A percentile compares a stretch with the other conserved stretches of the same genome.
Evolutionary conservation across 2,797 vertebrate species (phyloP).

Genomic region (Anolis apletophallus): DNA sequence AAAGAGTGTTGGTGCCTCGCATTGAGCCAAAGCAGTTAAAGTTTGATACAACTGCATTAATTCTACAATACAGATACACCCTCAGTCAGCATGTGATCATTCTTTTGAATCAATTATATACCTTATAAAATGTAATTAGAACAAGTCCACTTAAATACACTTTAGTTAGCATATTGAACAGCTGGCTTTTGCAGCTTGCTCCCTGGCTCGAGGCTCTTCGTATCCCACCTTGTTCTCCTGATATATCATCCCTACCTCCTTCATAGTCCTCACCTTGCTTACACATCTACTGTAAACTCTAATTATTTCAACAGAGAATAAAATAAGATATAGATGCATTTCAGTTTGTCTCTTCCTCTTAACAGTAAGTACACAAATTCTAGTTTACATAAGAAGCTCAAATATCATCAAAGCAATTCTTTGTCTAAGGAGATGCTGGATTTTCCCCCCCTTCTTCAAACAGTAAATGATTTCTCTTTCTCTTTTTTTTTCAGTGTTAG

Average conservation of each 20-base stretch:
- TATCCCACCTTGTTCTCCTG: background rate
- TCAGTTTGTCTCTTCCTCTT: background rate
- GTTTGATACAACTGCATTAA: too few relatives aligned
- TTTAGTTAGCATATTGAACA: background rate
- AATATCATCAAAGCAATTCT: conserved; percentile 2
- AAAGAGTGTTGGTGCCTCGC: too few relatives aligned
- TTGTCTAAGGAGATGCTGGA: background rate
- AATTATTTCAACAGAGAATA: background rate
- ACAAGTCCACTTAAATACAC: background rate
- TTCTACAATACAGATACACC: too few relatives aligned
- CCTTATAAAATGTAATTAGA: background rate
- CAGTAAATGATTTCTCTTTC: background rate
- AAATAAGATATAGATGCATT: background rate
- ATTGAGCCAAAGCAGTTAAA: too few relatives aligned
- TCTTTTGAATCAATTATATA: background rate
- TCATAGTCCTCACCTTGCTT: background rate
- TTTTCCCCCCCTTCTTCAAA: background rate
- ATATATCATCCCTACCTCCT: background rate
- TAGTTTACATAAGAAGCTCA: background rate
- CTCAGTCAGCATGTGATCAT: background rate
- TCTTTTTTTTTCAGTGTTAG: background rate
- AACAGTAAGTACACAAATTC: background rate
- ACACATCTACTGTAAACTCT: too few relatives aligned
- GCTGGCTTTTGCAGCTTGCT: background rate
- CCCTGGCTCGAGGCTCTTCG: background rate